Conservation (phyloP, 2,797 vertebrate genomes). For the Myotis daubentonii region DNA sequence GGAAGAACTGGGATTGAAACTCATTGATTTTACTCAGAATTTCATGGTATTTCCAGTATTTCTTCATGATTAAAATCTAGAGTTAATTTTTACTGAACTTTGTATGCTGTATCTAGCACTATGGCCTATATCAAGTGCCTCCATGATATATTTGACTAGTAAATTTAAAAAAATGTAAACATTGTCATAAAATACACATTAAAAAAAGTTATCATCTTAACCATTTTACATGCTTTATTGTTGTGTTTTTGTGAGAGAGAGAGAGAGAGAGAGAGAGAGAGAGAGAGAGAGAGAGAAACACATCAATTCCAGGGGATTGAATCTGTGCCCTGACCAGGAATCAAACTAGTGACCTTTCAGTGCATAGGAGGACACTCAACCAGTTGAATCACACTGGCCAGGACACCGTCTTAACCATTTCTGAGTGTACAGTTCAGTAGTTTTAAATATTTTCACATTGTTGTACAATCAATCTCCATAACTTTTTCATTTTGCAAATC, state of each 20-base stretch:
- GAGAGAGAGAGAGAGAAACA: too few species aligned
- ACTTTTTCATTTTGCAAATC: slow-evolving; percentile 18
- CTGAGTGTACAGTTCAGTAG: background rate
- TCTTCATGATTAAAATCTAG: slow-evolving; percentile 35
- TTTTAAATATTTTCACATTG: background rate
- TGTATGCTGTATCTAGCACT: background rate
- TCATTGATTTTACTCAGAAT: slow-evolving; percentile 21
- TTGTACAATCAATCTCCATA: background rate
- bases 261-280: too few species aligned
- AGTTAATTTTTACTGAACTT: background rate
- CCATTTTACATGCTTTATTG: background rate
- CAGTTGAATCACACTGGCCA: background rate
- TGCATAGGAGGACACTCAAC: background rate
- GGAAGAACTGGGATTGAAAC: slow-evolving; percentile 47
- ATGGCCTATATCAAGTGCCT: background rate
- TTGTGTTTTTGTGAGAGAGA: too few species aligned
- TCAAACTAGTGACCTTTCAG: background rate
- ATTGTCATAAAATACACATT: background rate
- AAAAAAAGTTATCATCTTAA: background rate
- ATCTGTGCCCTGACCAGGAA: background rate
- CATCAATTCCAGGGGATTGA: background rate
- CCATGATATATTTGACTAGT: background rate
- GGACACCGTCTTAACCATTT: background rate
- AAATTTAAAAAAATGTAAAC: background rate
- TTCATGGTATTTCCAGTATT: slow-evolving; percentile 53